Percentiles rank a stretch among this genome's conserved stretches.
Evolutionary conservation across 2,113 vertebrate species (phyloP).

Genomic region (Nettapus auritus): DNA sequence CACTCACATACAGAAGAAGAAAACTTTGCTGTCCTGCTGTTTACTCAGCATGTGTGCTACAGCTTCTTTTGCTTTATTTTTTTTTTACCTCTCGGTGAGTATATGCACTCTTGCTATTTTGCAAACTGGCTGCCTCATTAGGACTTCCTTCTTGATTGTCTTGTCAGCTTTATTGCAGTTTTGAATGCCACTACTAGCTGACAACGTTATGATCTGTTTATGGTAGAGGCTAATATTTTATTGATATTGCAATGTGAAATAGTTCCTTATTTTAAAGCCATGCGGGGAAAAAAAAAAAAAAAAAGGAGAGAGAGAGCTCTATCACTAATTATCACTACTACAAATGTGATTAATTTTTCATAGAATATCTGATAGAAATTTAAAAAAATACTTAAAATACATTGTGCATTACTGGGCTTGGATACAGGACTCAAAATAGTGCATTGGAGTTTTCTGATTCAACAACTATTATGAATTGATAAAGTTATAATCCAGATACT

Average conservation of each 20-base stretch:
- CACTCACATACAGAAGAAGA: not conserved
- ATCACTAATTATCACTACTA: not conserved
- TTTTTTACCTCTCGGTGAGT: not conserved
- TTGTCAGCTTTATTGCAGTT: not conserved
- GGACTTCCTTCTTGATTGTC: not conserved
- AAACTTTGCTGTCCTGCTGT: not conserved
- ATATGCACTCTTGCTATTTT: not conserved
- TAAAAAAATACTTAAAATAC: not conserved
- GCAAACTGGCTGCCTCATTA: not conserved
- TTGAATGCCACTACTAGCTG: not conserved
- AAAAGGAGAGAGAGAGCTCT: not conserved
- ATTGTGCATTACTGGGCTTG: not conserved
- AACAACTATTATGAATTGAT: not conserved
- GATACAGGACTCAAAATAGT: not conserved
- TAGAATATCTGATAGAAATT: not conserved
- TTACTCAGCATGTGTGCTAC: not conserved
- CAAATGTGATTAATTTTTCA: not conserved
- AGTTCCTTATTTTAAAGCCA: not conserved
- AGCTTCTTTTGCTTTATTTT: not conserved
- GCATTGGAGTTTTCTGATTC: not conserved
- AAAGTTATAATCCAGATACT: not conserved
- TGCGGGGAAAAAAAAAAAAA: not conserved
- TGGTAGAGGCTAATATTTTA: not conserved
- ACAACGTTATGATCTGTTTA: not conserved
- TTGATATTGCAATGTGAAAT: not conserved